Conservation (phyloP, 2,797 vertebrate species). For the Lepilemur septentrionalis region DNA sequence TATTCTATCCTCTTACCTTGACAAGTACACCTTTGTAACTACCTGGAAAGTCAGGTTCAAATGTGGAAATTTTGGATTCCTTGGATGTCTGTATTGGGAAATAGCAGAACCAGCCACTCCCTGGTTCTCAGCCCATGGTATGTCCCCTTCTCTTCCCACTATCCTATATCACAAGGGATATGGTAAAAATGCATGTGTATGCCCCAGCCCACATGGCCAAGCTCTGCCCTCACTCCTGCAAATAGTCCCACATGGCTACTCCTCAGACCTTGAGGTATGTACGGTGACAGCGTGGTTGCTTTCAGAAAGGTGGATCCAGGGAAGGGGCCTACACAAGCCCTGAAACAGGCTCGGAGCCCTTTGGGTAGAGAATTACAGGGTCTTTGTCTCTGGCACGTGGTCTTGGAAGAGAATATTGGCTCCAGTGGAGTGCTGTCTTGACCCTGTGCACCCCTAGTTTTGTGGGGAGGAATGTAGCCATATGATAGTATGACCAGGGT, state of each 20-base stretch:
- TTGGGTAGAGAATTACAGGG: not conserved
- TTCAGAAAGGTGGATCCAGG: not conserved
- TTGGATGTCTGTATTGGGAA: not conserved
- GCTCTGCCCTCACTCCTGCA: not conserved
- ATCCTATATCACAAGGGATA: not conserved
- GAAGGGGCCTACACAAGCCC: not conserved
- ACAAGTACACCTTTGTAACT: not conserved
- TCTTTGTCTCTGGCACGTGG: not conserved
- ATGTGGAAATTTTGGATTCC: not conserved
- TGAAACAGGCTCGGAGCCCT: not conserved
- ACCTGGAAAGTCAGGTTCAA: not conserved
- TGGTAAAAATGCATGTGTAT: not conserved
- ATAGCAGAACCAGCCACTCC: not conserved
- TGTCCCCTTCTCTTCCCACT: not conserved
- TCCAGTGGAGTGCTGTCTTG: not conserved
- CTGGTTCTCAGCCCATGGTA: not conserved
- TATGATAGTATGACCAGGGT: not conserved
- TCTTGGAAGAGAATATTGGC: not conserved
- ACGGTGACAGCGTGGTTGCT: not conserved
- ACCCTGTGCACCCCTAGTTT: not conserved
- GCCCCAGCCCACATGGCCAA: not conserved
- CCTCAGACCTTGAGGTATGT: not conserved
- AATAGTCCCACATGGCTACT: not conserved
- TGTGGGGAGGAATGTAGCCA: not conserved
- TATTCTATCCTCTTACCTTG: not conserved